phyloP scores from a whole-genome alignment of 2,888 invertebrate species.

The Luperina testacea region DNA sequence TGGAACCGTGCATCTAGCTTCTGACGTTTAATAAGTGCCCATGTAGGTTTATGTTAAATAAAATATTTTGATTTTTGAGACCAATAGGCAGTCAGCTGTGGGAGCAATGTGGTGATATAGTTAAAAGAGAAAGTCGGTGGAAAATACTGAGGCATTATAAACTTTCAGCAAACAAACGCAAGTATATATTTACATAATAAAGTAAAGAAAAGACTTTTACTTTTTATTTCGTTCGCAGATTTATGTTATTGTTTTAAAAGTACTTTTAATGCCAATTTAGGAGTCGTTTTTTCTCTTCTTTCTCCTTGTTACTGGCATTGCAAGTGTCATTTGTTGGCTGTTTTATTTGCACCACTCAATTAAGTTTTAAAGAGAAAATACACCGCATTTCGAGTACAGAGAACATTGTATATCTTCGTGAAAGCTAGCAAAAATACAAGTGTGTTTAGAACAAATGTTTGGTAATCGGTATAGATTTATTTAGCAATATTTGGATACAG shows the following conservation, averaged over 20 bases:
- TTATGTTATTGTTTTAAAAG: slow-evolving; percentile 1
- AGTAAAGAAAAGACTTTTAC: neutral
- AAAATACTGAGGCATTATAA: neutral
- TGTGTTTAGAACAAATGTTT: neutral
- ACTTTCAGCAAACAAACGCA: neutral
- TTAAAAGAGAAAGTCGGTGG: neutral
- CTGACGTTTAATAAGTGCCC: neutral
- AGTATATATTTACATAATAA: slow-evolving; percentile 16
- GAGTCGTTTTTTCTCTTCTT: neutral
- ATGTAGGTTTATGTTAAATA: neutral
- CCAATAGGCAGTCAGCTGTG: neutral
- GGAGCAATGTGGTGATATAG: neutral
- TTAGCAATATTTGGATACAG: neutral
- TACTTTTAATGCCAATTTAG: slow-evolving; percentile 12
- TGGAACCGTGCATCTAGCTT: neutral
- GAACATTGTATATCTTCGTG: neutral
- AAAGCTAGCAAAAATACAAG: neutral
- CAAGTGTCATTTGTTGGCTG: slow-evolving; percentile 36
- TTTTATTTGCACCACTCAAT: slow-evolving; percentile 45
- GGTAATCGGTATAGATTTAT: neutral
- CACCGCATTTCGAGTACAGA: neutral
- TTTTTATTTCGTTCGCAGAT: neutral
- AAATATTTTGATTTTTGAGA: neutral
- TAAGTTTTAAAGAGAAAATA: slow-evolving; percentile 35
- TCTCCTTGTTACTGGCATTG: slow-evolving; percentile 12